phyloP scores from a whole-genome alignment of 2,888 invertebrate genomes.

The Lithophane ornitopus region DNA sequence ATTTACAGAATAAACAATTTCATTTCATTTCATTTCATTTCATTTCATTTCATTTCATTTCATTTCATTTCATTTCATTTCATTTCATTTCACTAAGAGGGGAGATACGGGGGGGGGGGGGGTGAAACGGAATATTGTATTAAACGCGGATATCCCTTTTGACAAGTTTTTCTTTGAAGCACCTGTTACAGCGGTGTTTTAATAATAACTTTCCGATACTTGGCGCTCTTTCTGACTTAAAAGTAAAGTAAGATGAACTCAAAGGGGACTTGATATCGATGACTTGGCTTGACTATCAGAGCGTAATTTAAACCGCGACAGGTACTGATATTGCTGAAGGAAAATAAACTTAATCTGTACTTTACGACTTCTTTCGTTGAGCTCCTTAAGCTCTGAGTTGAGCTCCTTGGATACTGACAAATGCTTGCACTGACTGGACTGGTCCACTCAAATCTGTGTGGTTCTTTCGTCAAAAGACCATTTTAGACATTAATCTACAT shows the following conservation, averaged over 20 bases:
- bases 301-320: not conserved
- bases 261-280: slow-evolving; percentile 20
- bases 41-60: too few species aligned
- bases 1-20: too few species aligned
- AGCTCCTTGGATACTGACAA: too few species aligned
- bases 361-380: not conserved
- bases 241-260: slow-evolving; percentile 19
- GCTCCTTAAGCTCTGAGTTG: too few species aligned
- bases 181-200: slow-evolving; percentile 67
- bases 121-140: slow-evolving; percentile 69
- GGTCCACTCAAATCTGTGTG: too few species aligned
- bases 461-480: too few species aligned
- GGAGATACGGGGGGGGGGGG: not conserved
- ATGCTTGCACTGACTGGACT: too few species aligned
- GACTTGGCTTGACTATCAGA: slow-evolving; percentile 4
- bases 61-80: too few species aligned
- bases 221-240: slow-evolving; percentile 35
- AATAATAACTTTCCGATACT: slow-evolving; percentile 60
- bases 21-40: too few species aligned
- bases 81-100: too few species aligned
- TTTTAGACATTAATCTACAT: too few species aligned
- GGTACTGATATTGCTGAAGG: not conserved
- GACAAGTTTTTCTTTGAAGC: slow-evolving; percentile 71
- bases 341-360: not conserved
- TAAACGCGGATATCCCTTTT: slow-evolving; percentile 64